Base-by-base conservation (phyloP, 2,888 invertebrate species). In the Bellardia pandia region DNA sequence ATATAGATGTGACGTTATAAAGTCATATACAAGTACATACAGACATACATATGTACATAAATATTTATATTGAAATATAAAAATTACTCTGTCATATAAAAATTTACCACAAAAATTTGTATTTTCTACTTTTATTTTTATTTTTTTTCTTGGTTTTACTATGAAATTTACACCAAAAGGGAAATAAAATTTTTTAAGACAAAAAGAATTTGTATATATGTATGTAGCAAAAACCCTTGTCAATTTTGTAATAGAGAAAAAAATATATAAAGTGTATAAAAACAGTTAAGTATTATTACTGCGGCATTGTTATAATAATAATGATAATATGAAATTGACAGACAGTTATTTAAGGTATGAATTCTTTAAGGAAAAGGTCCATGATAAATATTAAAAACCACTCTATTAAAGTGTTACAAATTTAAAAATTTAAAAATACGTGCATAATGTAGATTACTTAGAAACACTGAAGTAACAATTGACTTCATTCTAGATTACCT, bases 261-360 rank as follows among this genome's bases (percentile, higher is more conserved):
- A 40, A 37, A 9, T 6, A 5, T 42, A 30, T 33, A 6, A 30
- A 62, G 2, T 9, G 71, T 53, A 72, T 23, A 23, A 69, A 75
- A 85, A 85, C 85, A 79, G 75, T 80, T 85, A 85, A 85, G 60
- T 85, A 64, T 85, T 85, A 80, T 80, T 80, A 56, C 62, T 85
- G 85, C 64, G 85, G 85, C 76, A 71, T 37, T 56, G 37, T 77
- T 77, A n/a, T 51, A 6, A 64, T 42, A 71, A 83, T 77, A 77
- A 58, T 33, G 64, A 83, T 77, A 77, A 71, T 62, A 40, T 75
- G 23, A 51, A 60, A 69, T 48, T 23, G 53, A 64, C 56, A 71
- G 9, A 3, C 83, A 83, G 62, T 40, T 0, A 8, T 23, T 53
- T 77, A 45, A 51, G n/a, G 51, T 16, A 23, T 56, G 23, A 56